phyloP scores from a whole-genome alignment of 37 sponge, comb jelly and placozoan genomes.

The Geodia barretti region DNA sequence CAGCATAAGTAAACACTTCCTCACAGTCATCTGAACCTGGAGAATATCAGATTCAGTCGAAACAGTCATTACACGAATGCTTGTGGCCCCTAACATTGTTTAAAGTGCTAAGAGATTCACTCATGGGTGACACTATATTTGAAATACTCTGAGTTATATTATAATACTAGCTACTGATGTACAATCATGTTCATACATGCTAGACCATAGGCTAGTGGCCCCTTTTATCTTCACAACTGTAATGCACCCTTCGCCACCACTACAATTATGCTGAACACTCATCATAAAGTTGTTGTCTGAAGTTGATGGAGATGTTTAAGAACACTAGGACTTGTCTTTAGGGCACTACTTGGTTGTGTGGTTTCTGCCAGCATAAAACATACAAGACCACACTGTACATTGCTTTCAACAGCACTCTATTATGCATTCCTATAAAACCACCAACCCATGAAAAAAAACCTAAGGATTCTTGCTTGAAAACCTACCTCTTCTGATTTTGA shows the following conservation, averaged over 20 bases:
- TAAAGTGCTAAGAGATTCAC: too few relatives aligned
- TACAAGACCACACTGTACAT: too few relatives aligned
- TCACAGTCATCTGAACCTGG: constrained; percentile 49
- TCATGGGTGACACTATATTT: too few relatives aligned
- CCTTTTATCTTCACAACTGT: too few relatives aligned
- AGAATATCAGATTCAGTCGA: background rate
- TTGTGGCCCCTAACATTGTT: background rate
- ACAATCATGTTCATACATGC: too few relatives aligned
- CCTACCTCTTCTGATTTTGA: constrained; percentile 49
- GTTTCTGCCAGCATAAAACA: too few relatives aligned
- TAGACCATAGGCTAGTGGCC: too few relatives aligned
- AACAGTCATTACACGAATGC: background rate
- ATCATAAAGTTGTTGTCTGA: too few relatives aligned
- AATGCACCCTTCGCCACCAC: too few relatives aligned
- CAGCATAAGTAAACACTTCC: constrained; percentile 49
- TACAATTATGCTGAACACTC: too few relatives aligned
- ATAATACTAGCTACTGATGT: background rate
- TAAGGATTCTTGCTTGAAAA: background rate
- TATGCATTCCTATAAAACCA: background rate
- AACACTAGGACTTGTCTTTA: background rate
- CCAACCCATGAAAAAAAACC: background rate
- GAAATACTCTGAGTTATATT: background rate
- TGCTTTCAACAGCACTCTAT: too few relatives aligned
- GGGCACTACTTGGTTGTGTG: background rate
- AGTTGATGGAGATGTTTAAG: too few relatives aligned